Base-by-base conservation (phyloP, 2,888 invertebrate species). In the Stomorhina lunata region DNA sequence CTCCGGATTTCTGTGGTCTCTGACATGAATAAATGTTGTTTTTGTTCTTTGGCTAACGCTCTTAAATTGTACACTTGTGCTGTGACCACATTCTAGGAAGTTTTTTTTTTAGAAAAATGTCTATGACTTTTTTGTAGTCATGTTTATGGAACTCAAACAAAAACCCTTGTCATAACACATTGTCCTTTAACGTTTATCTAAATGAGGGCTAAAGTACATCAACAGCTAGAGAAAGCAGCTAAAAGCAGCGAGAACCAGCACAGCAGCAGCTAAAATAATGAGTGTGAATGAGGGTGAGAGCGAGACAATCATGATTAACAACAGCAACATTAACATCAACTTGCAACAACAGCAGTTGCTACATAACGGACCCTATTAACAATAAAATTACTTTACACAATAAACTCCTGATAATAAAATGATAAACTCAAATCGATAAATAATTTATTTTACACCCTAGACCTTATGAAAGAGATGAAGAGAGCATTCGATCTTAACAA, bases 131-230 rank as follows among this genome's bases (percentile, higher is more conserved):
- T 20, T 22, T 20, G 20, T 59, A 12, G 27, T 55, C 15, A 6
- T 63, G 4, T 43, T 29, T 45, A 22, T 45, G 43, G 4, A n/a
- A 3, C 10, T 55, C 17, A 9, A 43, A 43, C 32, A 55, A 53
- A 80, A 66, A 71, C 83, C 84, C 81, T 83, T 81, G 81, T 83
- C 81, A 80, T 53, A 66, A 83, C 83, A 84, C 50, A 81, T 84
- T 84, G 81, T 84, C 81, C 82, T 83, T 68, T 83, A 2, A 10
- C 10, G 5, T 80, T 84, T 85, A 85, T 84, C 83, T 84, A 85
- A 85, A 83, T 85, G 85, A 84, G 79, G 75, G 71, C 79, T 75
- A 81, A 84, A 77, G 79, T 80, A 72, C 72, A 65, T 20, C 55
- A 80, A 69, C 55, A 71, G 34, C 20, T 40, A 65, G 15, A 69